Evolutionary conservation across 2,888 invertebrate genomes (phyloP), one percentile per base, ranked within the genome.

Genomic region (Orthosia cruda): DNA sequence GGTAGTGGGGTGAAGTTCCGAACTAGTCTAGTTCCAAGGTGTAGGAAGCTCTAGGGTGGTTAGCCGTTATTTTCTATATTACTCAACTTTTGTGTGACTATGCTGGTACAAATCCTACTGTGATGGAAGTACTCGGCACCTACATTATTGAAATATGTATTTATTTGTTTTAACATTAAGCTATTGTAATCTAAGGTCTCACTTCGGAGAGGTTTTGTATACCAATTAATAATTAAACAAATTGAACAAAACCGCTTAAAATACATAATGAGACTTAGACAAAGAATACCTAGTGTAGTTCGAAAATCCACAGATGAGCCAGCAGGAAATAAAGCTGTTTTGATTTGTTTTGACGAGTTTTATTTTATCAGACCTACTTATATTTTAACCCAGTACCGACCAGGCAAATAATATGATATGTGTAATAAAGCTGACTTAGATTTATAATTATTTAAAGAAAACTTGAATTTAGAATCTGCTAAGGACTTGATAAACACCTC

Each of bases 291-390:
- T 88, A 91, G 90, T 89, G 93, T 94, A 95, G 94, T 93, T 91
- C 92, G 93, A 91, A 93, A 93, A 93, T 93, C 92, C 92, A 92
- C 92, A 92, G 93, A 93, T 93, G 91, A 94, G 94, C 94, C 94
- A 95, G 95, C 95, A 92, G 91, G 90, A 93, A 96, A 96, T 96
- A 96, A 91, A 96, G 94, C 95, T 96, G 96, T 96, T 96, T 96
- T 96, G 95, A 96, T 96, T 96, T 96, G 92, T 95, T 92, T 91
- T 92, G 91, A 68, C 32, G 91, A 73, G 91, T 96, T 94, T 94
- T 90, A 90, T 92, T 93, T 86, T 75, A 55, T 4, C 3, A 18
- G 52, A 49, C 4, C 49, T 68, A 20, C 1, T 49, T 65, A 16
- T 47, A 52, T 47, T 18, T 20, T 54, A 32, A 54, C 12, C 49